phyloP scores from a whole-genome alignment of 1,140 invertebrate species.

The Rhysida immarginata region DNA sequence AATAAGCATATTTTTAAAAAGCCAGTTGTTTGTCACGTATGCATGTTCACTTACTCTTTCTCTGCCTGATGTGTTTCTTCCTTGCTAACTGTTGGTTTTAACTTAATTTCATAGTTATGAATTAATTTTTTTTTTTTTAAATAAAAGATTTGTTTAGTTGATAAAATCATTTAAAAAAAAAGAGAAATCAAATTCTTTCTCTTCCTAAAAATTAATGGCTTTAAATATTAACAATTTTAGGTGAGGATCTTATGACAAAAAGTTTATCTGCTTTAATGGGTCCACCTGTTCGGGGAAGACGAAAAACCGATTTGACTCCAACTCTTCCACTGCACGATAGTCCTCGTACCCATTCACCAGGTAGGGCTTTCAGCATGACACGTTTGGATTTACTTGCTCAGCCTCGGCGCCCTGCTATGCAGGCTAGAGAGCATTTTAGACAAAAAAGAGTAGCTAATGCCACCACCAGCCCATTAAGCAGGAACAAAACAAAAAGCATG shows the following conservation, averaged over 20 bases:
- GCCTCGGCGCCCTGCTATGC: constrained; percentile 37
- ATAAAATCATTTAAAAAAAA: not conserved
- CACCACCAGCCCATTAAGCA: constrained; percentile 24
- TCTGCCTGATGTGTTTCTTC: no score
- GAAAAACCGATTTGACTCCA: constrained; percentile 76
- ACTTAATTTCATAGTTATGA: no score
- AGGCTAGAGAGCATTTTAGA: constrained; percentile 14
- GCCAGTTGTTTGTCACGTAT: no score
- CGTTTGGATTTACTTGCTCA: constrained; percentile 67
- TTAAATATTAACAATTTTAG: constrained; percentile 13
- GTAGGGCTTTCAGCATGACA: constrained; percentile 78
- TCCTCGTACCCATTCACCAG: constrained; percentile 24
- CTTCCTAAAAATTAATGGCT: not conserved
- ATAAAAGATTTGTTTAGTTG: no score
- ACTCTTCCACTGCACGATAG: constrained; percentile 43
- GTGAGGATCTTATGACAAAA: constrained; percentile 18
- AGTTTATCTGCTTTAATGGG: constrained; percentile 13
- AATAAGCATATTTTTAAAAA: no score
- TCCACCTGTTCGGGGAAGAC: constrained; percentile 34
- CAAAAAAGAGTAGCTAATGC: constrained; percentile 12
- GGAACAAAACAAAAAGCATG: constrained; percentile 9
- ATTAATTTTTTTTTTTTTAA: no score
- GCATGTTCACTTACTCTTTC: no score
- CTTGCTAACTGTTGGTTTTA: no score
- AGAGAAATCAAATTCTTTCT: no score